Evolutionary conservation across 2,113 vertebrate species (phyloP), one percentile per base, ranked within the genome.

Genomic region (Mola mola): DNA sequence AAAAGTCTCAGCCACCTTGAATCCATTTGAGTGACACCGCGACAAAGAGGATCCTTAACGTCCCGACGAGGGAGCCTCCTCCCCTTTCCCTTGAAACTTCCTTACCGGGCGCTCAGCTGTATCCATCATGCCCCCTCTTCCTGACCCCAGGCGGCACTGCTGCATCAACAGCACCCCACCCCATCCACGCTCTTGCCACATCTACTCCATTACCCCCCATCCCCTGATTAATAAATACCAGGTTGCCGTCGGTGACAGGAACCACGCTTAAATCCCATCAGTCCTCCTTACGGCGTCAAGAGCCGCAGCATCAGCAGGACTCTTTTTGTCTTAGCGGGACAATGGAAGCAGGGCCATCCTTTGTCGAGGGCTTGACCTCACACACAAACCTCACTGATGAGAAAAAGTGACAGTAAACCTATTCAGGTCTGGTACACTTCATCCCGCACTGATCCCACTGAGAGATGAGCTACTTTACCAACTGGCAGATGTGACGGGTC

Each of bases 111-210:
- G 92, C 93, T 89, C 93, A 93, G 91, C 92, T 93, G 93, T 92
- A 94, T 96, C 94, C 92, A 94, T 95, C 96, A 94, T 93, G 72
- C 33, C 90, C 91, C 80, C 85, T 91, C 92, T 95, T 96, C 93
- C 94, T 95, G 93, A 93, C 93, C 93, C 91, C 88, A 90, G 92
- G 92, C 91, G 79, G 62, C 90, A 85, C 85, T 88, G 81, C 83
- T 84, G 75, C 91, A 91, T 94, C 93, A 92, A 92, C 93, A 91
- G 87, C 90, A 90, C 51, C 68, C 71, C 40, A 34, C 65, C 87
- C 88, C 72, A 63, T 42, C 26, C 20, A 29, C 49, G 38, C 51
- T 48, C 43, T 6, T 13, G 21, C 31, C 61, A 62, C 56, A 71
- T 47, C 29, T 40, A 57, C 40, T 65, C 55, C 28, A 25, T 73